These are phyloP conservation scores for Eupithecia insigniata DNA, from an alignment of 2,888 invertebrate species.

Conservation along the genomic window DNA sequence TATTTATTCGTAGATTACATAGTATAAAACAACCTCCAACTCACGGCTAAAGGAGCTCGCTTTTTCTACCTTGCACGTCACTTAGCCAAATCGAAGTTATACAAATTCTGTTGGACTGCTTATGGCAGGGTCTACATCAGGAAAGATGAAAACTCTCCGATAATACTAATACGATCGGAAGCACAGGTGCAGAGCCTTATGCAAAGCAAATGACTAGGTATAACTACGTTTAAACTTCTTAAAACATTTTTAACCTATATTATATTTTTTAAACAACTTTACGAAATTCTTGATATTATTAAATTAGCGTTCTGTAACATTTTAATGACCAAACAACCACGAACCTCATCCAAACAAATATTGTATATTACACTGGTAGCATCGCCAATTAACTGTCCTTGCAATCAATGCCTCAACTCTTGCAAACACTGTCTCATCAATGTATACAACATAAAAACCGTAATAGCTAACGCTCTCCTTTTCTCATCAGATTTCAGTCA, in stretches of 20 bases:
- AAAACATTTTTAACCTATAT: background rate
- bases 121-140: no score
- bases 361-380: background rate
- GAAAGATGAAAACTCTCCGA: no score
- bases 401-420: background rate
- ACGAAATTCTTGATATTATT: background rate
- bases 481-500: background rate
- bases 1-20: no score
- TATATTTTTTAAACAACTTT: background rate
- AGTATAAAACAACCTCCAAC: no score
- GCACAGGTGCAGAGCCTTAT: no score
- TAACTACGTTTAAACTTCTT: background rate
- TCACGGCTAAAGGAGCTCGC: no score
- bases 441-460: no score
- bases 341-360: conserved; percentile 4
- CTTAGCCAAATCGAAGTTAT: no score
- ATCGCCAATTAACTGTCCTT: background rate
- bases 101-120: no score
- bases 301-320: background rate
- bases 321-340: background rate
- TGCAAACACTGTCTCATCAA: background rate
- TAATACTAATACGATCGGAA: no score
- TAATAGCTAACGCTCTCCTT: background rate
- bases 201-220: background rate
- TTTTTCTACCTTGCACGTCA: no score